Evolutionary conservation across 2,888 invertebrate species (phyloP).

Genomic region (Geotrupes spiniger): DNA sequence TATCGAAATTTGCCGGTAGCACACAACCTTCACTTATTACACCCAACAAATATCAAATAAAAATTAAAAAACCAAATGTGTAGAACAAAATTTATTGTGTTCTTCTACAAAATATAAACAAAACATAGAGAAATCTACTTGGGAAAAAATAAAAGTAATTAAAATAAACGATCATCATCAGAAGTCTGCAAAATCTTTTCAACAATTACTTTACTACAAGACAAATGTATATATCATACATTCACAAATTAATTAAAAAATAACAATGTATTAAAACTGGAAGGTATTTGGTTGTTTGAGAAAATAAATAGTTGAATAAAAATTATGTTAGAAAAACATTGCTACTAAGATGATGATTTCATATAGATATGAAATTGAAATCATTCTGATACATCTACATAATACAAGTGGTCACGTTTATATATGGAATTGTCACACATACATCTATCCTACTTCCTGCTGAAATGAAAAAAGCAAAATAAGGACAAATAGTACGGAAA

Average conservation of each 20-base stretch:
- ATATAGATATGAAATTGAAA: background rate
- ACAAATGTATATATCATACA: too few relatives aligned
- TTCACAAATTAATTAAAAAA: too few relatives aligned
- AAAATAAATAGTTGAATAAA: too few relatives aligned
- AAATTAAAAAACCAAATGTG: slow-evolving; percentile 21
- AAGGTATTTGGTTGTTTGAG: too few relatives aligned
- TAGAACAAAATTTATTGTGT: slow-evolving; percentile 7
- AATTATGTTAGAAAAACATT: too few relatives aligned
- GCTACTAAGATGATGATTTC: slow-evolving; percentile 3
- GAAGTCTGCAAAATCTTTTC: background rate
- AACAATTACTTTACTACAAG: too few relatives aligned
- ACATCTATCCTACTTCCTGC: slow-evolving; percentile 43
- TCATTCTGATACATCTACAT: slow-evolving; percentile 13
- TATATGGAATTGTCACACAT: slow-evolving; percentile 18
- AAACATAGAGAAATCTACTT: background rate
- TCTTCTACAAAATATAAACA: slow-evolving; percentile 3
- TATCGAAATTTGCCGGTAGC: too few relatives aligned
- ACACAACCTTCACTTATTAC: too few relatives aligned
- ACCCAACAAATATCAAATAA: slow-evolving; percentile 7
- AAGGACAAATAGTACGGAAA: slow-evolving; percentile 43
- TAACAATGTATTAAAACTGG: too few relatives aligned
- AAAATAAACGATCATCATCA: slow-evolving; percentile 5
- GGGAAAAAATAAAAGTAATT: background rate
- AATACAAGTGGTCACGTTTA: slow-evolving; percentile 15
- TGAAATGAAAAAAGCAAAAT: slow-evolving; percentile 50